Percentiles rank a stretch among this genome's conserved stretches.
phyloP scores from a whole-genome alignment of 2,113 vertebrate genomes.

The Antechinus flavipes region DNA sequence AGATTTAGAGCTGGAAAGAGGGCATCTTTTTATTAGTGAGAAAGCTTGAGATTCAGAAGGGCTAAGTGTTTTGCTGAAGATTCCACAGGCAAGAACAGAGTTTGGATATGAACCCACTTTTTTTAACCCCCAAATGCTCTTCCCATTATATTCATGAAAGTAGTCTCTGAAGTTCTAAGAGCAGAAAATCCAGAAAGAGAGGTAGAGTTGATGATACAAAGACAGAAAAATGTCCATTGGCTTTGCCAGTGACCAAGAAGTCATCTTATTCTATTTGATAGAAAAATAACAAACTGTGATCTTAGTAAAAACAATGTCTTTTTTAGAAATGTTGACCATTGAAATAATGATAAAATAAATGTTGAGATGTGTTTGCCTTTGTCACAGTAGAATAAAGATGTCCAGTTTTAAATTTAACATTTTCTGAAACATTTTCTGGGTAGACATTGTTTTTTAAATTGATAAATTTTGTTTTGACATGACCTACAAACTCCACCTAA shows the following conservation, averaged over 20 bases:
- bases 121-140: neutral
- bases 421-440: neutral
- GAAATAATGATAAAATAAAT: neutral
- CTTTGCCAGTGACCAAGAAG: neutral
- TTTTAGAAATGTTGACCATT: neutral
- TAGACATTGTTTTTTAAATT: neutral
- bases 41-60: neutral
- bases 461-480: neutral
- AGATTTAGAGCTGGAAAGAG: neutral
- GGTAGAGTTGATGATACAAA: neutral
- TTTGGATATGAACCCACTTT: neutral
- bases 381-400: neutral
- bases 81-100: neutral
- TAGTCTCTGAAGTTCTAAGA: neutral
- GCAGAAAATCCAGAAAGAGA: neutral
- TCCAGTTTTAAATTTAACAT: neutral
- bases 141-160: neutral
- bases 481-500: neutral
- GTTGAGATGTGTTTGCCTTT: neutral
- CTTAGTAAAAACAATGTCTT: neutral
- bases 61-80: neutral
- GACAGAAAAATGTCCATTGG: neutral
- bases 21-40: neutral
- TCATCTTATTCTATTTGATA: neutral
- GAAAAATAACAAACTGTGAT: neutral